Base-by-base conservation (phyloP, 2,888 invertebrate species). In the Drosophila sordidapex region DNA sequence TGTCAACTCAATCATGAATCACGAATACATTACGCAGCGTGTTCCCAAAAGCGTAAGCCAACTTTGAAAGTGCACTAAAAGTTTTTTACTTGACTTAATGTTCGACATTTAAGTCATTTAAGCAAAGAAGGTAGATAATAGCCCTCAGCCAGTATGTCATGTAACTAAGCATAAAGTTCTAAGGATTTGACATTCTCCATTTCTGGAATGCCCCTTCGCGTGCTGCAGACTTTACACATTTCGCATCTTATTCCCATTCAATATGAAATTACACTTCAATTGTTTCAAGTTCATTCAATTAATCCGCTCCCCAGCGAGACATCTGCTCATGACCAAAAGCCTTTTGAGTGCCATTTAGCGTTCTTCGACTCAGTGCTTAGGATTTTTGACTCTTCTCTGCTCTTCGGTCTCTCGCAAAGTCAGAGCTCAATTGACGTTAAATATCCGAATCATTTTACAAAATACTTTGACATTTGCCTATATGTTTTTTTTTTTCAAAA, bases 211-310 rank as follows among this genome's bases (percentile, higher is more conserved):
- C 51, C 51, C 49, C 38, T 15, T 56, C 64, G 80, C 83, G 57
- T 61, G 33, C 13, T n/a, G 27, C 40, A 38, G n/a, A 36, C 40
- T 33, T 52, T 48, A 33, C 52, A 25, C 25, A 57, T 63, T 46
- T 57, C 33, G 11, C 54, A 33, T 38, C 33, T 33, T 51, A 52
- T 64, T 68, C 61, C 27, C 49, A 70, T 58, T 61, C 59, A 75
- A 66, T 67, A 59, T 36, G 11, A 69, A 87, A 84, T 82, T 79
- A 68, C 74, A 70, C 73, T 61, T 84, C 82, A 84, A 74, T 83
- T 89, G 84, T 79, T 84, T 87, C 87, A 89, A 84, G 89, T 84
- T 87, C 87, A 86, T 83, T 72, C 83, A 81, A 73, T 83, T 74
- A 60, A 71, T 58, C 38, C 57, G 56, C 57, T 64, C 58, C 70